These are phyloP conservation scores for Spatulosminthurus flaviceps DNA, from an alignment of 2,888 invertebrate species.

Conservation along the genomic window DNA sequence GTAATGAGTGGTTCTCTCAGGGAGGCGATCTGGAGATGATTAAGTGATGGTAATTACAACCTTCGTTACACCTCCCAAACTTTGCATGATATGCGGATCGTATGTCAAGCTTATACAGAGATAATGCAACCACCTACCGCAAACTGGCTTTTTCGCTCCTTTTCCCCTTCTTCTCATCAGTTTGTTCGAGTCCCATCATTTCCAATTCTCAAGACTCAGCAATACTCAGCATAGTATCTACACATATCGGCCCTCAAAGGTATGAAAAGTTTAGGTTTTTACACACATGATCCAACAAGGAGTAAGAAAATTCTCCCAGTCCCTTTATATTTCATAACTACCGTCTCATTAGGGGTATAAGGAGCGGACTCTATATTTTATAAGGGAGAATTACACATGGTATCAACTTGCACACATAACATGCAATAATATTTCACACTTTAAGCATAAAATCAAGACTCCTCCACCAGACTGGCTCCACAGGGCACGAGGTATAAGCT, in stretches of 20 bases:
- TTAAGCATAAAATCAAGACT: background rate
- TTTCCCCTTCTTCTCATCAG: slow-evolving; percentile 22
- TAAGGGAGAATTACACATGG: no score
- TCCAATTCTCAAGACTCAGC: slow-evolving; percentile 3
- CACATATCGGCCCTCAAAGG: no score
- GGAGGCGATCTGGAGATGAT: slow-evolving; percentile 54
- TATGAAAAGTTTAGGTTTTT: no score
- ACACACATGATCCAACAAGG: no score
- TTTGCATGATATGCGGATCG: slow-evolving; percentile 53
- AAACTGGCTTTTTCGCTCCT: slow-evolving; percentile 44
- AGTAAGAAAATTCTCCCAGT: no score
- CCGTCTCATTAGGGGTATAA: no score
- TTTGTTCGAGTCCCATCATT: slow-evolving; percentile 20
- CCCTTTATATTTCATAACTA: no score
- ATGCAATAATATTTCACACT: slow-evolving; percentile 24
- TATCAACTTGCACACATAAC: background rate
- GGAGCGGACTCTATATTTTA: no score
- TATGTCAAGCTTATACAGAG: slow-evolving; percentile 46
- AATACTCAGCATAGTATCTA: no score
- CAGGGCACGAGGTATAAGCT: slow-evolving; percentile 8
- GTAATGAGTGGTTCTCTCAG: slow-evolving; percentile 48
- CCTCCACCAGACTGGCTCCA: background rate
- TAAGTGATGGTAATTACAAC: slow-evolving; percentile 58
- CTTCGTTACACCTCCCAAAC: slow-evolving; percentile 54
- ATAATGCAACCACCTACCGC: slow-evolving; percentile 44